Conservation (phyloP, 2,113 vertebrate genomes). For the Sturnus vulgaris region DNA sequence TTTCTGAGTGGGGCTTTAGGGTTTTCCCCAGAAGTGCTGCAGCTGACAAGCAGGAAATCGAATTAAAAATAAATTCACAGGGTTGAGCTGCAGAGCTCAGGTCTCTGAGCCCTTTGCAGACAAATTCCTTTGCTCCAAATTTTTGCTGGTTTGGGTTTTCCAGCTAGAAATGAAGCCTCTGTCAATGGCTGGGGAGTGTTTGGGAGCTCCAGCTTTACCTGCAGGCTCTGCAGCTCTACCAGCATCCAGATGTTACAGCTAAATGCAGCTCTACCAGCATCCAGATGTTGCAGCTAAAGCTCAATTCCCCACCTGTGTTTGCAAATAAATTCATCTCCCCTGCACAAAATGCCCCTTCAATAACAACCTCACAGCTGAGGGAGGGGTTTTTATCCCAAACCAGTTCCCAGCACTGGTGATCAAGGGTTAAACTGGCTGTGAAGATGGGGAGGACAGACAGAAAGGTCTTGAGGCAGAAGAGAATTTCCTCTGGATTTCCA, state of each 20-base stretch:
- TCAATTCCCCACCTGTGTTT: not conserved
- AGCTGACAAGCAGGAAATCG: not conserved
- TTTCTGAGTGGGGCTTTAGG: not conserved
- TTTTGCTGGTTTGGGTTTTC: not conserved
- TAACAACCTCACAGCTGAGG: not conserved
- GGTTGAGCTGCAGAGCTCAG: not conserved
- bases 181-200: rapidly evolving
- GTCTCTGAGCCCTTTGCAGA: not conserved
- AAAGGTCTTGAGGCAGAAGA: not conserved
- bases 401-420: not conserved
- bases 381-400: not conserved
- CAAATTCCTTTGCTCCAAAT: not conserved
- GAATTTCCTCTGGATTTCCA: not conserved
- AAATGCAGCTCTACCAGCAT: not conserved
- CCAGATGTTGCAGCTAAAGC: not conserved
- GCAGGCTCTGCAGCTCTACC: not conserved
- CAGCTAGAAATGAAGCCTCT: not conserved
- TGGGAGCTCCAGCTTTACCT: not conserved
- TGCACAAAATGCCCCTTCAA: not conserved
- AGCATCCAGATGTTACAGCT: not conserved
- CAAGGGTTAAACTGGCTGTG: rapidly evolving
- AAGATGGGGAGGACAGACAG: not conserved
- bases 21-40: not conserved
- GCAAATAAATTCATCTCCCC: not conserved
- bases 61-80: not conserved